These are phyloP conservation scores for Drosophila lowei DNA, from an alignment of 1,140 invertebrate species.

Conservation along the genomic window DNA sequence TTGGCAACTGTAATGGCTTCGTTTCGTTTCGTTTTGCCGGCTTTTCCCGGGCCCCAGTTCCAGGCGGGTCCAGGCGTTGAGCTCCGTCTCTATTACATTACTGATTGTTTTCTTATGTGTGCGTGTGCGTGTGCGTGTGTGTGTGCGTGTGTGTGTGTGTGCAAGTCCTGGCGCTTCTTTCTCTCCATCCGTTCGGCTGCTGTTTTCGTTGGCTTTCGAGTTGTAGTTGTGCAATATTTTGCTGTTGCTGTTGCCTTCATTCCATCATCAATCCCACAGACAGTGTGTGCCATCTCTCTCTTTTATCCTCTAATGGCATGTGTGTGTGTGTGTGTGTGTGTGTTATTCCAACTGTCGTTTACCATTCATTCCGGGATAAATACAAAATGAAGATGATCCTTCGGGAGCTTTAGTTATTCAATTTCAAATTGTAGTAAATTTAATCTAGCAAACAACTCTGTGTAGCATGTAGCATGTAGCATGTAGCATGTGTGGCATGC, in stretches of 20 bases:
- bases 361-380: conserved; percentile 79
- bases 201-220: conserved; percentile 42
- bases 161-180: conserved; percentile 11
- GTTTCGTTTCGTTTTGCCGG: conserved; percentile 3
- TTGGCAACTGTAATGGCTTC: conserved; percentile 57
- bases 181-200: conserved; percentile 12
- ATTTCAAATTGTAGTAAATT: conserved; percentile 80
- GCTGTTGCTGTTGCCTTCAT: conserved; percentile 47
- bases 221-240: conserved; percentile 74
- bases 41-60: background rate
- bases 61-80: conserved; percentile 36
- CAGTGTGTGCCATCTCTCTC: background rate
- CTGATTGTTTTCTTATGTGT: conserved; percentile 76
- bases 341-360: conserved; percentile 75
- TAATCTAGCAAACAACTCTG: conserved; percentile 71
- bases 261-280: conserved; percentile 56
- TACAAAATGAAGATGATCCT: conserved; percentile 82
- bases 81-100: conserved; percentile 76
- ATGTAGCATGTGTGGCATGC: background rate
- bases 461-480: background rate
- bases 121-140: conserved; percentile 47
- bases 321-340: conserved; percentile 38
- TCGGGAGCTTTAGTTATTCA: conserved; percentile 81
- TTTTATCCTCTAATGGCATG: background rate
- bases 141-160: conserved; percentile 8